Evolutionary conservation across 2,888 invertebrate genomes (phyloP).

Genomic region (Altica lythri): DNA sequence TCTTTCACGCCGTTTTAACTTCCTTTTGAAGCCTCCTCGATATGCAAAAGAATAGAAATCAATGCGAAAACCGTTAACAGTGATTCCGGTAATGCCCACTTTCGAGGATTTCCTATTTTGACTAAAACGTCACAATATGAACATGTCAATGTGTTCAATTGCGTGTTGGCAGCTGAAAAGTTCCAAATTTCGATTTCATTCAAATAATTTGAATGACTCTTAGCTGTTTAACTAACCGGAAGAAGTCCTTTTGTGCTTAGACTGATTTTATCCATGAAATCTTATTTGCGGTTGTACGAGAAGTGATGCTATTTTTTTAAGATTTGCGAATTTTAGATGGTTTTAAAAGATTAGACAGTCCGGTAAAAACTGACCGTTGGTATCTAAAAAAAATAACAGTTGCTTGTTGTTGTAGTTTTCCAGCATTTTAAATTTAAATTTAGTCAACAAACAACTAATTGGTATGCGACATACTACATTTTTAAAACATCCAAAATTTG

Average conservation of each 20-base stretch:
- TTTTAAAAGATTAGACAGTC: neutral
- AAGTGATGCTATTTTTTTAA: constrained; percentile 6
- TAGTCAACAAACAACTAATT: too few species aligned
- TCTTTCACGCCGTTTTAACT: constrained; percentile 51
- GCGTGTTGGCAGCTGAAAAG: constrained; percentile 30
- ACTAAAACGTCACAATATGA: constrained; percentile 48
- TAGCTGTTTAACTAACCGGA: constrained; percentile 36
- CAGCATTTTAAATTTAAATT: too few species aligned
- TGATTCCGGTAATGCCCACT: constrained; percentile 37
- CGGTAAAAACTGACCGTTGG: too few species aligned
- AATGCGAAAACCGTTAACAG: constrained; percentile 34
- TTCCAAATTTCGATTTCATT: constrained; percentile 29
- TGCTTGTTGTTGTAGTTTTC: too few species aligned
- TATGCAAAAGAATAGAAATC: constrained; percentile 35
- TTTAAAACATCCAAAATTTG: too few species aligned
- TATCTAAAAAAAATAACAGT: too few species aligned
- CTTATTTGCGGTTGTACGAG: constrained; percentile 29
- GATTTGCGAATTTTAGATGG: neutral
- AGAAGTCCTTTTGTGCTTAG: constrained; percentile 34
- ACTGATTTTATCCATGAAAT: constrained; percentile 39
- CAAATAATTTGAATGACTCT: constrained; percentile 33
- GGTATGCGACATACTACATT: too few species aligned
- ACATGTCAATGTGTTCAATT: constrained; percentile 41
- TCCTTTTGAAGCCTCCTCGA: constrained; percentile 41
- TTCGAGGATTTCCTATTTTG: constrained; percentile 46